Base-by-base conservation (phyloP, 2,888 invertebrate genomes). In the Scaptomyza reducta region DNA sequence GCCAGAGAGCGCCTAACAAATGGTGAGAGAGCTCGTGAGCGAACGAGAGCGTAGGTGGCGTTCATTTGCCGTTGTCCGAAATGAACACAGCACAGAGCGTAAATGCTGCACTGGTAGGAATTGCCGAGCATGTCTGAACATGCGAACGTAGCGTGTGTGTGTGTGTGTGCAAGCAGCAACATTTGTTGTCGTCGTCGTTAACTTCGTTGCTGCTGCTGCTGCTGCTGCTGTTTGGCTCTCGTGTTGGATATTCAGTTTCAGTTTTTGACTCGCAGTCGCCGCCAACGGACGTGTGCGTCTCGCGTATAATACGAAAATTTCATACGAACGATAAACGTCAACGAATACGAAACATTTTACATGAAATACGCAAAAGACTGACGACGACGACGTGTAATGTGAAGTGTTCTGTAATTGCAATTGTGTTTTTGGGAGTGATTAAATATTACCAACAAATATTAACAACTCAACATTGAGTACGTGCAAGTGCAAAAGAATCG, bases 261-360 rank as follows among this genome's bases (percentile, higher is more conserved):
- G 82, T 88, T 88, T 84, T 70, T 71, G 78, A 84, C 78, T 86
- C 78, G 84, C 65, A 65, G 87, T 77, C 84, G 72, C 72, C 74
- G 75, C 73, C 45, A 69, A 63, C 67, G 67, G 84, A 84, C 67
- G 84, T 88, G 82, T 78, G 73, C 69, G 72, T 62, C 66, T 81
- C 68, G 83, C 81, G 84, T 68, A 60, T 59, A 51, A 53, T 62
- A 65, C 42, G 18, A 46, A 29, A 27, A 53, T 60, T 61, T 47
- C 35, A 0, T 47, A 25, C 83, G 74, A 66, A 66, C 51, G 55
- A 54, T 59, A 16, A 40, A 40, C 40, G 40, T 40, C 4, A 40
- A 40, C 67, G 78, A 84, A 83, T 80, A 88, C 84, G 88, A 82
- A 71, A 82, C 68, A 59, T 67, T 70, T 40, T 33, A 35, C 18